Evolutionary conservation across 2,113 vertebrate species (phyloP).

Genomic region (Vidua macroura): DNA sequence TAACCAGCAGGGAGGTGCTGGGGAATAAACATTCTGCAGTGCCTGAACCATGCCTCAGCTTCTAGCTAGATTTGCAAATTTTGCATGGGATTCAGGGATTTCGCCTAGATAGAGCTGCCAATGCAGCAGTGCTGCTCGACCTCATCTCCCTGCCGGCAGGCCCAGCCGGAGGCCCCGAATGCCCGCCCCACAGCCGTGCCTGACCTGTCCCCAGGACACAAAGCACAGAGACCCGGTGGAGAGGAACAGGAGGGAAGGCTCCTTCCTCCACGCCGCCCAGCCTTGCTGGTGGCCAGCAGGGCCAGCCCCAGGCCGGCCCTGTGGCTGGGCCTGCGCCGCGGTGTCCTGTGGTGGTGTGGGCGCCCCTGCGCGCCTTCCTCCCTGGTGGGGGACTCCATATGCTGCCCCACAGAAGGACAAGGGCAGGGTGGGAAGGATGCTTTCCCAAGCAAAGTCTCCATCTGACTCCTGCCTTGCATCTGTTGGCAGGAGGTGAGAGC

Average conservation of each 20-base stretch:
- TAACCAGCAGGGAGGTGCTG: background rate
- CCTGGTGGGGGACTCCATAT: rapidly evolving
- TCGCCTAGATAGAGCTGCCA: background rate
- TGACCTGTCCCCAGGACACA: rapidly evolving
- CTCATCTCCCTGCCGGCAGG: rapidly evolving
- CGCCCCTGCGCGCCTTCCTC: rapidly evolving
- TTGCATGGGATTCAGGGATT: background rate
- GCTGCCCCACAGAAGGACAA: rapidly evolving
- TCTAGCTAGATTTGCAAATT: background rate
- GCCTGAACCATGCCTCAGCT: background rate
- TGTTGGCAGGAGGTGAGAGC: rapidly evolving
- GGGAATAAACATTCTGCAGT: background rate
- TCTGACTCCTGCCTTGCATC: background rate
- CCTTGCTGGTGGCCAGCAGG: too few relatives aligned
- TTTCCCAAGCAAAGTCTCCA: background rate
- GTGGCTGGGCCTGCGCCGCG: background rate
- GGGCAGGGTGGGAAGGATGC: background rate
- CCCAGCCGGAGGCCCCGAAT: rapidly evolving
- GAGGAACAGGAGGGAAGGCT: background rate
- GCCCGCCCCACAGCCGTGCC: background rate
- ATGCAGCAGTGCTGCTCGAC: background rate
- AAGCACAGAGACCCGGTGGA: background rate
- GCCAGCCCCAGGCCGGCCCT: background rate
- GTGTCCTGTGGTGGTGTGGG: rapidly evolving
- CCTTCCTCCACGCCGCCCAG: background rate